Evolutionary conservation across 2,888 invertebrate species (phyloP).

Genomic region (Anticlea derivata): DNA sequence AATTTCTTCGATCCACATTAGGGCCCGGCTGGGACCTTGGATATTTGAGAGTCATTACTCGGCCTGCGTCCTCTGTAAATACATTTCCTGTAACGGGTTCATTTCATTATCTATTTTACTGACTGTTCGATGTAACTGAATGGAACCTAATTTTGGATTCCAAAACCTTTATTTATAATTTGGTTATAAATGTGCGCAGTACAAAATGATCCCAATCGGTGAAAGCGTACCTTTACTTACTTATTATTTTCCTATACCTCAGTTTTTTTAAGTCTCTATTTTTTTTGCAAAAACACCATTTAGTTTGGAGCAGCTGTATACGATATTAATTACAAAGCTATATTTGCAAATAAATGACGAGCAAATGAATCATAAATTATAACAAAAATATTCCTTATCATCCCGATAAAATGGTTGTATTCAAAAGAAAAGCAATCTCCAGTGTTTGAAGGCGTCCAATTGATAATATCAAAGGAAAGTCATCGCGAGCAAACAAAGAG

Average conservation of each 20-base stretch:
- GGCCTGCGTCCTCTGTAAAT: background rate
- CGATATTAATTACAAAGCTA: background rate
- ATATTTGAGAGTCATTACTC: slow-evolving; percentile 15
- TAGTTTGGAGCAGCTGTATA: too few relatives aligned
- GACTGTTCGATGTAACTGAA: background rate
- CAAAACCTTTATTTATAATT: too few relatives aligned
- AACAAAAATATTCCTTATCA: slow-evolving; percentile 25
- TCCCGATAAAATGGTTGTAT: slow-evolving; percentile 19
- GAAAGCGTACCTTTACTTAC: too few relatives aligned
- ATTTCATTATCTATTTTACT: too few relatives aligned
- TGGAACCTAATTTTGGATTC: background rate
- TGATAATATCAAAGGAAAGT: slow-evolving; percentile 14
- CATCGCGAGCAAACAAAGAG: slow-evolving; percentile 20
- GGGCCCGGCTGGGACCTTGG: slow-evolving; percentile 39
- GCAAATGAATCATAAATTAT: slow-evolving; percentile 16
- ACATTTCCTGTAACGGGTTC: background rate
- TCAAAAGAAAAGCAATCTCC: slow-evolving; percentile 16
- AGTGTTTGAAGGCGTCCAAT: slow-evolving; percentile 16
- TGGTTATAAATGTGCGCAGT: too few relatives aligned
- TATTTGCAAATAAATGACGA: slow-evolving; percentile 1
- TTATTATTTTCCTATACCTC: too few relatives aligned
- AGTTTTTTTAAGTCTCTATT: too few relatives aligned
- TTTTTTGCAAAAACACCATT: too few relatives aligned
- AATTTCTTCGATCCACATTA: slow-evolving; percentile 47
- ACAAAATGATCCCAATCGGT: too few relatives aligned